Base-by-base conservation (phyloP, 2,888 invertebrate species). In the Protonemura montana region DNA sequence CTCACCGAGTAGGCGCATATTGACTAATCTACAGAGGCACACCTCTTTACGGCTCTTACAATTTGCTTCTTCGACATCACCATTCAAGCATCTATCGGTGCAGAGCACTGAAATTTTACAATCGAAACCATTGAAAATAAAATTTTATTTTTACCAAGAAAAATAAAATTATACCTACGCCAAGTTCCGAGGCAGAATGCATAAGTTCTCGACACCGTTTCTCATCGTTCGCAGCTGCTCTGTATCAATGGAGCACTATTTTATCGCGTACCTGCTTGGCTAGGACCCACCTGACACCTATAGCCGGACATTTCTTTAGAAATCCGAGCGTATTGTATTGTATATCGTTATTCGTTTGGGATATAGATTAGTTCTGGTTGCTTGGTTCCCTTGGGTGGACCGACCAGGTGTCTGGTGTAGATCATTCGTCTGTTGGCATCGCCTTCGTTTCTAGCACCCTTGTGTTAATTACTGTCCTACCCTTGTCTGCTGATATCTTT, bases 361-460 rank as follows among this genome's bases (percentile, higher is more conserved):
- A 78, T 21, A 78, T 78, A 25, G 78, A 78, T 78, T 78, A 78
- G 78, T 78, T 78, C 78, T 78, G 78, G 78, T 78, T 78, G 78
- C 27, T 7, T 26, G 16, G 29, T 21, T 78, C 13, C 78, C 78
- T 78, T 78, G 7, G 78, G 13, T 59, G 59, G 59, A 59, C 6
- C 59, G 16, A 59, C 59, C 59, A 59, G 59, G 59, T 59, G 59
- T 59, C 59, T 21, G 35, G 21, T 59, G 16, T 59, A 59, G 35
- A 59, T 21, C 59, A 59, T 59, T 21, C 59, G 16, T 59, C 59
- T 59, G 35, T 10, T 35, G 35, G 35, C 35, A 59, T 59, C 59
- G 59, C 59, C 59, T 16, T 59, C 35, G 59, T 59, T 59, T 59
- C 59, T 21, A 59, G 59, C 59, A 21, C 59, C 59, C 21, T 21